phyloP scores from a whole-genome alignment of 1,140 invertebrate genomes.

The Drosophila hydei region DNA sequence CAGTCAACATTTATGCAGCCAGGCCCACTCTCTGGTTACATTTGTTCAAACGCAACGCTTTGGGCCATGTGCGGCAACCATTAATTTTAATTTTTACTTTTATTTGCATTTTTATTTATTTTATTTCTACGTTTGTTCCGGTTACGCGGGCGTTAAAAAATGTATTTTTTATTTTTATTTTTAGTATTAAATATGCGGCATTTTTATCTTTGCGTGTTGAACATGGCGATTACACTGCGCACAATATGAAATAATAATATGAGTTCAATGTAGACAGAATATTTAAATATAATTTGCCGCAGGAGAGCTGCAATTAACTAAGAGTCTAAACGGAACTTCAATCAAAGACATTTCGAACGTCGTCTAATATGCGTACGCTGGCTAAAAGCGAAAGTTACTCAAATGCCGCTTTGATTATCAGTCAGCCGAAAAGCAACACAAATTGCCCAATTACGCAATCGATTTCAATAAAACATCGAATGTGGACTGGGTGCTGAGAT shows the following conservation, averaged over 20 bases:
- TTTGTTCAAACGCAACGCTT: conserved; percentile 51
- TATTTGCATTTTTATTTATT: conserved; percentile 46
- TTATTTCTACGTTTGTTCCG: conserved; percentile 24
- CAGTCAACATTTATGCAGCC: neutral
- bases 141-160: conserved; percentile 33
- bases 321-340: conserved; percentile 1
- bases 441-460: conserved; percentile 71
- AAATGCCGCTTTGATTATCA: conserved; percentile 45
- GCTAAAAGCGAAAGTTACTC: conserved; percentile 16
- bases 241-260: conserved; percentile 59
- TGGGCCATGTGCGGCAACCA: conserved; percentile 47
- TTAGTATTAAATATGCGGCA: conserved; percentile 50
- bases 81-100: conserved; percentile 61
- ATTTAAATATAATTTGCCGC: conserved; percentile 1
- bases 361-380: conserved; percentile 6
- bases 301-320: conserved; percentile 26
- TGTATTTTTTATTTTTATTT: conserved; percentile 2
- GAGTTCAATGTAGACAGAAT: conserved; percentile 13
- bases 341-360: conserved; percentile 1
- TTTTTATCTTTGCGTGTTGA: conserved; percentile 46
- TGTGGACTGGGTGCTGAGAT: conserved; percentile 8
- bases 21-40: conserved; percentile 24
- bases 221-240: conserved; percentile 44
- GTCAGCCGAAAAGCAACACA: conserved; percentile 31
- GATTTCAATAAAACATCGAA: conserved; percentile 59